Conservation (phyloP, 64 coral and sea anemone genomes). For the Actinia tenebrosa region DNA sequence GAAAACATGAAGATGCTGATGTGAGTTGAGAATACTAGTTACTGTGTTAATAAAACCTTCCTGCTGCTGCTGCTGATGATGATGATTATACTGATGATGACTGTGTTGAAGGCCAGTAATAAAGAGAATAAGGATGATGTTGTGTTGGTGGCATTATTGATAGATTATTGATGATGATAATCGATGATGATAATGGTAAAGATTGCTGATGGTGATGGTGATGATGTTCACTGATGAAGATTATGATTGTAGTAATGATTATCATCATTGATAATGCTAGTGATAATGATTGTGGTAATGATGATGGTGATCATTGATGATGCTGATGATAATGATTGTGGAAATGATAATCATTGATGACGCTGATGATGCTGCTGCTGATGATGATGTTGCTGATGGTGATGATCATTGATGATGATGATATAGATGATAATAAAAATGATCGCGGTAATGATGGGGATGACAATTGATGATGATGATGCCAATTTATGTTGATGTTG, state of each 20-base stretch:
- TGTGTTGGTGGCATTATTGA: no score
- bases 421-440: background rate
- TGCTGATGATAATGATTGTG: background rate
- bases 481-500: background rate
- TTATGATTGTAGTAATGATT: background rate
- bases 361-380: background rate
- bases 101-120: background rate
- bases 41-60: no score
- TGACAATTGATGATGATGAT: background rate
- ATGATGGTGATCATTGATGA: background rate
- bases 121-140: background rate
- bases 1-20: conserved; percentile 95
- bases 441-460: background rate
- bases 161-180: background rate
- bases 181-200: background rate
- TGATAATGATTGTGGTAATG: background rate
- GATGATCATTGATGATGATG: background rate
- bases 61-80: background rate
- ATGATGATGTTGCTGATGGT: background rate
- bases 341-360: background rate
- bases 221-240: background rate
- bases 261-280: background rate
- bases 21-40: conserved; percentile 35
- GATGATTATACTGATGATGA: background rate
- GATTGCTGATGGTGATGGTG: no score